Base-by-base conservation (phyloP, 1,140 invertebrate species). In the Chionoecetes opilio region DNA sequence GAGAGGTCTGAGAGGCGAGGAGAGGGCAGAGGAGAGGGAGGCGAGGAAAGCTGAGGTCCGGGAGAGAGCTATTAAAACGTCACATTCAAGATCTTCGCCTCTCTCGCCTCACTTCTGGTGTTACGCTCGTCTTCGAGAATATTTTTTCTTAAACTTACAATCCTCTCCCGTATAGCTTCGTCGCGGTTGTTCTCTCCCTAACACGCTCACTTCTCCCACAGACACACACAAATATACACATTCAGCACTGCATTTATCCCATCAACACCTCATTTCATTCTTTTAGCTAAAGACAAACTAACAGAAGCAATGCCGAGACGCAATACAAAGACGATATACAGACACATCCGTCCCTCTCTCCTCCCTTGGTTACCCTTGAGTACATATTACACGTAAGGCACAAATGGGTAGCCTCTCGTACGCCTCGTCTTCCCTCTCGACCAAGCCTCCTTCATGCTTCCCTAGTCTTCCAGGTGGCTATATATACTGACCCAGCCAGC, bases 1-100 rank as follows among this genome's bases (percentile, higher is more conserved):
- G 63, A 46, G 41, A 75, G 63, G 63, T 75, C 11, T 75, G n/a
- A 75, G 63, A 75, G 63, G 63, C n/a, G 26, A 75, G 8, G 63
- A 75, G 63, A 75, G n/a, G n/a, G 63, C 6, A 75, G n/a, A 32
- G 86, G 96, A 94, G 95, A 97, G 37, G 89, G 35, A 91, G 35
- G 21, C 46, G 21, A 31, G 46, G 89, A 41, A 92, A 41, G 34
- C 29, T 14, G 63, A 92, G 91, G 75, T 31, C n/a, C 29, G 38
- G 75, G 82, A 84, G 82, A 53, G 41, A 53, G 82, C 35, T 35
- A 53, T 31, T 35, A 82, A 37, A 46, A 53, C 29, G 75, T 63
- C 63, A 75, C 63, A 75, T 75, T 75, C 63, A 75, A 75, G 63
- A 75, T 75, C 63, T 75, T 75, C 63, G 63, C 63, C 63, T 75